Evolutionary conservation across 2,797 vertebrate species (phyloP).

Genomic region (Fundulus diaphanus): DNA sequence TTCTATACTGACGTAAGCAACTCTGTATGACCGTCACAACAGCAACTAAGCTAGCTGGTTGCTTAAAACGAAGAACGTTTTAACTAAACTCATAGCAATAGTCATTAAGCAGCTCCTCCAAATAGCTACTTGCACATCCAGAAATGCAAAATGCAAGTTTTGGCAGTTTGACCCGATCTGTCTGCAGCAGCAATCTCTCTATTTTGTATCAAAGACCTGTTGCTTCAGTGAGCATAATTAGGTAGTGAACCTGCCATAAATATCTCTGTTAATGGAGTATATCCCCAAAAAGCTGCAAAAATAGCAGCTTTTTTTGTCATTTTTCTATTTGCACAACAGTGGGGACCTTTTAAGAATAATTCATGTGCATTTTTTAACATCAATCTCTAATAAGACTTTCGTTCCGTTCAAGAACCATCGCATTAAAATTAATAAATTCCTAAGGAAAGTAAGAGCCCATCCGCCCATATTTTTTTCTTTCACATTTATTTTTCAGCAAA

Average conservation of each 20-base stretch:
- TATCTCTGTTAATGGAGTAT: neutral
- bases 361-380: neutral
- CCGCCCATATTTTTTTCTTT: neutral
- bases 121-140: neutral
- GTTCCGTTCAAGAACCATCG: neutral
- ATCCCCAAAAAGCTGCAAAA: neutral
- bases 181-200: neutral
- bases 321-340: neutral
- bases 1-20: neutral
- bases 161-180: neutral
- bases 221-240: neutral
- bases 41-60: neutral
- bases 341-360: neutral
- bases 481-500: neutral
- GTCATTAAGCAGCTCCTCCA: neutral
- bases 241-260: neutral
- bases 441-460: neutral
- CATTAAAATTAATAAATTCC: neutral
- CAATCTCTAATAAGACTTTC: neutral
- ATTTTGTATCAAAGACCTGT: neutral
- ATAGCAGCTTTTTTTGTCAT: neutral
- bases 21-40: neutral
- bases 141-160: neutral
- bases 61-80: neutral
- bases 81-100: neutral